Conservation (phyloP, 1,140 invertebrate species). For the Microvelia longipes region DNA sequence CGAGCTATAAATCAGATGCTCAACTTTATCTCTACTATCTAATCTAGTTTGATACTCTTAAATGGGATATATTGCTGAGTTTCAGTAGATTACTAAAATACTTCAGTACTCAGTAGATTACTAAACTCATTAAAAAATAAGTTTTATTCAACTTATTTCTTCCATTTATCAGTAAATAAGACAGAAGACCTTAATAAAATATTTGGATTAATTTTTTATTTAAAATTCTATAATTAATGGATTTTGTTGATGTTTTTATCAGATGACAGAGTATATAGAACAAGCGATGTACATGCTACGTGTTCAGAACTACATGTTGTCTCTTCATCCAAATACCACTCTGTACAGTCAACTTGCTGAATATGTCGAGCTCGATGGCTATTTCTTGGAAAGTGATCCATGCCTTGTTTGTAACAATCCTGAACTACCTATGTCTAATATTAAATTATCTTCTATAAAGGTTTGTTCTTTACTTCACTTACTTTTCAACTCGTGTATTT, state of each 20-base stretch:
- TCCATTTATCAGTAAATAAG: too few relatives aligned
- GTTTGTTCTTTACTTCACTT: constrained; percentile 30
- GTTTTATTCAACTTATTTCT: too few relatives aligned
- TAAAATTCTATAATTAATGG: too few relatives aligned
- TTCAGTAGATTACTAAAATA: too few relatives aligned
- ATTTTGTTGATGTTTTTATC: constrained; percentile 19
- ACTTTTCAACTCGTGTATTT: background rate
- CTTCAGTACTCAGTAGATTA: too few relatives aligned
- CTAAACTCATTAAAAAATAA: too few relatives aligned
- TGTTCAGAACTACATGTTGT: constrained; percentile 71
- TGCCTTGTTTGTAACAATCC: constrained; percentile 96
- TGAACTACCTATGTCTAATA: constrained; percentile 77
- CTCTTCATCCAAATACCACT: constrained; percentile 84
- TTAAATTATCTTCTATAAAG: constrained; percentile 88
- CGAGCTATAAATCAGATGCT: too few relatives aligned
- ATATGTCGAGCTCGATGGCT: constrained; percentile 87
- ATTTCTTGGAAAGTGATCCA: constrained; percentile 90
- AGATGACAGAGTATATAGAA: constrained; percentile 60
- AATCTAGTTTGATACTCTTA: too few relatives aligned
- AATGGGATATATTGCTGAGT: too few relatives aligned
- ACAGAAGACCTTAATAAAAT: too few relatives aligned
- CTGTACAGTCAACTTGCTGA: constrained; percentile 82
- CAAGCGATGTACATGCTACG: constrained; percentile 71
- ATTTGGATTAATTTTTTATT: too few relatives aligned
- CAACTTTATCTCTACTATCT: too few relatives aligned